Base-by-base conservation (phyloP, 2,888 invertebrate species). In the Baronia brevicornis region DNA sequence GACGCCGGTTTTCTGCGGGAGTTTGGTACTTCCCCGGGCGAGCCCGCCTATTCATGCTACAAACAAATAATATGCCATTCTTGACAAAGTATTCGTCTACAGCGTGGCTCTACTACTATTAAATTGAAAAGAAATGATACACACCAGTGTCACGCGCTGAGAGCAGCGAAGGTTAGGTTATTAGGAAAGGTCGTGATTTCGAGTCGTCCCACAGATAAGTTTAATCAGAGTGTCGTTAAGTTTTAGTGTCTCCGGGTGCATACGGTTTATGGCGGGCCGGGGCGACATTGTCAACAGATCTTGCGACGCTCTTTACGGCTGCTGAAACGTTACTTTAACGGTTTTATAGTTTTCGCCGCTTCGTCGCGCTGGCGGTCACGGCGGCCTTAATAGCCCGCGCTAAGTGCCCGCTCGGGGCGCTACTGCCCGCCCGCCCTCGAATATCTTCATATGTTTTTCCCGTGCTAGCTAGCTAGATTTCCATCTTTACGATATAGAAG, bases 211-310 rank as follows among this genome's bases (percentile, higher is more conserved):
- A 50, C 50, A 75, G 79, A 80, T 82, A 82, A 80, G 77, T 82
- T 82, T 80, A 80, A 84, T 82, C 78, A 82, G 75, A 72, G 77
- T 54, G 70, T 70, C 68, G 68, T 82, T 80, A 80, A 74, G 79
- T 82, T 82, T 84, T 72, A 84, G 65, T 70, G 65, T 66, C 57
- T 60, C 61, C 68, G 73, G 79, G 65, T 82, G 82, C 84, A 82
- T 82, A 80, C 79, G 79, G 67, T 82, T 82, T 84, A 84, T 77
- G 60, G 79, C 66, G 74, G 70, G 57, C 59, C 52, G 64, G 65
- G 70, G 70, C 74, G 79, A 84, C 84, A 82, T 82, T 84, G 84
- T 84, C 84, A 80, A 84, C 80, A 82, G 80, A 82, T 80, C 82
- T 77, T 68, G 78, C 73, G 73, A 73, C 73, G 71, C 74, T 79